Conservation (phyloP, 2,113 vertebrate species). For the Tyrannus savana region DNA sequence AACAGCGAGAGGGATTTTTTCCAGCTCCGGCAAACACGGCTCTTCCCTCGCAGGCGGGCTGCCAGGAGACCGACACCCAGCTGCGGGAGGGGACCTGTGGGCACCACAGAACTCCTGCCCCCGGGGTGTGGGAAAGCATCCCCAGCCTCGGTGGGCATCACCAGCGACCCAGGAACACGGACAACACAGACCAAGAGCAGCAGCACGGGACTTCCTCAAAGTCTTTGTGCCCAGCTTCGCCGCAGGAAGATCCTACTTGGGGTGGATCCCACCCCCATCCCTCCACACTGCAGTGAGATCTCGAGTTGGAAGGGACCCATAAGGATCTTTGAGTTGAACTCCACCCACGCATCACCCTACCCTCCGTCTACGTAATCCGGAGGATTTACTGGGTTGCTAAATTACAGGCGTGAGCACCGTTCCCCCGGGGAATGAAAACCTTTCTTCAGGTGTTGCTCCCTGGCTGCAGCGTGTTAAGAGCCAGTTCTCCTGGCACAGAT, state of each 20-base stretch:
- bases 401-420: background rate
- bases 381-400: background rate
- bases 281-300: background rate
- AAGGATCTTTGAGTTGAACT: background rate
- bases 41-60: background rate
- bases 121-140: background rate
- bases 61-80: background rate
- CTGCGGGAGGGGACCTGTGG: background rate
- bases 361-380: rapidly evolving
- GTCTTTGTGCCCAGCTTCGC: background rate
- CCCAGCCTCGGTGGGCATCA: background rate
- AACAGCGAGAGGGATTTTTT: background rate
- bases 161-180: background rate
- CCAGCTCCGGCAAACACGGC: rapidly evolving
- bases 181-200: background rate
- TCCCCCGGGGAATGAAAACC: background rate
- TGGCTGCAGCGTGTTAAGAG: background rate
- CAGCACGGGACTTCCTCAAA: background rate
- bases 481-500: background rate
- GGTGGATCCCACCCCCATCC: background rate
- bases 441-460: background rate
- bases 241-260: rapidly evolving
- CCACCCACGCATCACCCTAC: background rate
- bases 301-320: background rate
- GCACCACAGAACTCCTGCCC: background rate